Evolutionary conservation across 2,797 vertebrate genomes (phyloP).

Genomic region (Bucorvus abyssinicus): DNA sequence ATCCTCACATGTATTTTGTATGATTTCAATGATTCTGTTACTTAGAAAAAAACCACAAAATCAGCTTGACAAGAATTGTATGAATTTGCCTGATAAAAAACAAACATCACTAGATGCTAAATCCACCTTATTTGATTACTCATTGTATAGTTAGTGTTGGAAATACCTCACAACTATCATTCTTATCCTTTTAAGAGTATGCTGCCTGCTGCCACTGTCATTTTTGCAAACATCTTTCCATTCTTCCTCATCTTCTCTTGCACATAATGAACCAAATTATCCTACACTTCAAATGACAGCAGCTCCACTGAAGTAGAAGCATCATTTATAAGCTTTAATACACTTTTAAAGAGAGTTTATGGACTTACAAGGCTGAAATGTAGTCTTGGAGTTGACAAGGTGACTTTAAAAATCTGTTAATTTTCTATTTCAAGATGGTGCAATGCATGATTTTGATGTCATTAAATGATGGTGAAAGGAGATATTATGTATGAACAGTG

Average conservation of each 20-base stretch:
- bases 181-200: background rate
- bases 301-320: slow-evolving; percentile 2
- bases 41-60: background rate
- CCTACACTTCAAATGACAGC: background rate
- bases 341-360: slow-evolving; percentile 9
- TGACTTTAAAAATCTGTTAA: slow-evolving; percentile 51
- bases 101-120: background rate
- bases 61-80: background rate
- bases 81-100: background rate
- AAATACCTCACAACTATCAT: background rate
- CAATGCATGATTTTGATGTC: slow-evolving; percentile 29
- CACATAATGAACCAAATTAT: slow-evolving; percentile 2
- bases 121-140: background rate
- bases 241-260: background rate
- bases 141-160: background rate
- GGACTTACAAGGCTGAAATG: background rate
- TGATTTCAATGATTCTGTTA: background rate
- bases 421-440: slow-evolving; percentile 51
- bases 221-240: background rate
- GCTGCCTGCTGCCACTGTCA: background rate
- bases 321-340: slow-evolving; percentile 26
- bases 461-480: slow-evolving; percentile 19
- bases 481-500: slow-evolving; percentile 6
- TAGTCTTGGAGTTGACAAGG: slow-evolving; percentile 15
- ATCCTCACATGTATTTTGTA: background rate